Evolutionary conservation across 1,140 invertebrate genomes (phyloP), one percentile per base, ranked within the genome.

Genomic region (Nylanderia fulva): DNA sequence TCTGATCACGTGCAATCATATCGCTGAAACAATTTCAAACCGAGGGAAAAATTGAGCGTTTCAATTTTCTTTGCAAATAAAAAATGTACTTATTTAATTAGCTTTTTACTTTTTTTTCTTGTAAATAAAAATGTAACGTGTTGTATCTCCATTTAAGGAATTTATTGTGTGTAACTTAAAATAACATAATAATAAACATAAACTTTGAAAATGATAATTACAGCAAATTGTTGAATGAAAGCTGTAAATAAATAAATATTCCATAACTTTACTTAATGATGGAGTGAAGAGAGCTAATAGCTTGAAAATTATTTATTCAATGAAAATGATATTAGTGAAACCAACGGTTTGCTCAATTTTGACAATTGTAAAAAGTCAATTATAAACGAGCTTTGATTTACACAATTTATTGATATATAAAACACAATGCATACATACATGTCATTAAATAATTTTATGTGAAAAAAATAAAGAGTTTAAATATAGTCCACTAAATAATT

Each of bases 1-100:
- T 24, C 45, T 68, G 33, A 18, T 71, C 64, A 36, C 77, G 33
- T 29, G 39, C 42, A 11, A 77, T 56, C 27, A 21, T 69, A 80
- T 79, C 29, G 75, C 29, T 36, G 15, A 69, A 8, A 42, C 27
- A 39, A 56, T 58, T 58, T 15, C 48, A 11, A 15, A 39, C 4
- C 27, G 36, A 58, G 18, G 18, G 36, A 36, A 42, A 56, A 58
- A 71, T 69, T 39, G 21, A 45, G 21, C 1, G 33, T 52, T n/a
- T 66, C 61, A 33, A 24, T 71, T 71, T 56, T 36, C 27, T n/a
- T 0, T 15, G 18, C 29, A 5, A 9, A 11, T n/a, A n/a, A 7
- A 72, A 42, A 27, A 21, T 27, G 1, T 0, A n/a, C 15, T 74
- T 27, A 39, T 2, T 15, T 36, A 18, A n/a, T n/a, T n/a, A n/a